Conservation (phyloP, 2,113 vertebrate genomes). For the Calypte anna region DNA sequence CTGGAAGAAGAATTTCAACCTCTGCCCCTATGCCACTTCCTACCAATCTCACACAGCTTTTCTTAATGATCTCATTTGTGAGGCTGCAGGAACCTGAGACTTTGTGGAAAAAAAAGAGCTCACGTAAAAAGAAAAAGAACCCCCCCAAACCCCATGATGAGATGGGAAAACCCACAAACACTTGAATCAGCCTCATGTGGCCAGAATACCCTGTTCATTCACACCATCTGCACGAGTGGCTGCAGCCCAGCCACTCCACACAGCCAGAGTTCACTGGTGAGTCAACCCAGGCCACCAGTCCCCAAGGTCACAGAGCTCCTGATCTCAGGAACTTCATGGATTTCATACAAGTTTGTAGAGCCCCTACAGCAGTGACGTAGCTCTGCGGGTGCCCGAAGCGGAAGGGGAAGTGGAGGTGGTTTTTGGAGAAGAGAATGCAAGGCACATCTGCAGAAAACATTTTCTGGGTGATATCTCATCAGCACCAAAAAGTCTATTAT, state of each 20-base stretch:
- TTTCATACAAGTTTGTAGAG: neutral
- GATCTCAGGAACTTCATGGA: neutral
- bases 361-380: neutral
- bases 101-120: neutral
- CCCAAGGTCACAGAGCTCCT: neutral
- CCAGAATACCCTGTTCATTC: neutral
- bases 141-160: neutral
- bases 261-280: neutral
- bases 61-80: neutral
- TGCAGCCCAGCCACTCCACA: neutral
- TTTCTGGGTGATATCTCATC: neutral
- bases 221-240: fast-evolving
- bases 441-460: neutral
- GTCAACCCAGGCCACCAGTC: fast-evolving
- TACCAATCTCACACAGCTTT: neutral
- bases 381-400: fast-evolving
- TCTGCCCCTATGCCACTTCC: neutral
- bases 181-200: neutral
- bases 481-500: neutral
- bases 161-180: neutral
- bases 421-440: neutral
- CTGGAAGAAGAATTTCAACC: neutral
- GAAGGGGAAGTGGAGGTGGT: neutral
- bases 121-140: neutral
- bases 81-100: neutral